Evolutionary conservation across 2,113 vertebrate genomes (phyloP), one percentile per base, ranked within the genome.

Genomic region (Tinamus guttatus): DNA sequence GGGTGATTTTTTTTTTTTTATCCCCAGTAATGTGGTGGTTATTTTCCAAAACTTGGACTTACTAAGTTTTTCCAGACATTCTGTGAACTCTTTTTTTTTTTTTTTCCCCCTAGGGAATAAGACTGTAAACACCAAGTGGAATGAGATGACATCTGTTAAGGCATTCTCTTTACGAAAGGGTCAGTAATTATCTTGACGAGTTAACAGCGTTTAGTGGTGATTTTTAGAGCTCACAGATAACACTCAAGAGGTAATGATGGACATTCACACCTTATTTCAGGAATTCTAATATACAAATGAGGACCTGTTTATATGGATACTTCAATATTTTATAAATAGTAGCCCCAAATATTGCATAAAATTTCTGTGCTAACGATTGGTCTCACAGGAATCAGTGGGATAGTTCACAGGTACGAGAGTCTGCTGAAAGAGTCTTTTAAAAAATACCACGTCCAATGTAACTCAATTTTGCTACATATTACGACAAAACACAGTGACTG

Each of bases 31-130:
- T 15, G 7, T 32, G 54, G 21, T 88, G 40, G 68, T 40, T 52
- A 30, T 73, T 38, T 77, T 77, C 41, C 41, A 68, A 73, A 47
- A 77, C 28, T 19, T 59, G 64, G 54, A 73, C 68, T 93, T 91
- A 95, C 52, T 88, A 85, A 93, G 70, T 88, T 88, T 30, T 80
- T 80, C 80, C 16, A 73, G 41, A n/a, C 17, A 54, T 81, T 85
- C 84, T 74, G 73, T 58, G 41, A 88, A 93, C 28, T 11, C 12
- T 54, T 43, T 43, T 43, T 43, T 41, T 41, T 75, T 24, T 81
- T 68, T 45, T 45, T 62, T 60, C 13, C 16, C 28, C 71, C 76
- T 73, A 41, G 21, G 68, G 60, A 90, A 65, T 70, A 62, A 85
- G 36, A 84, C 59, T 90, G 16, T 76, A 87, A 74, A 77, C 69